Conservation (phyloP, 2,888 invertebrate genomes). For the Carcina quercana region DNA sequence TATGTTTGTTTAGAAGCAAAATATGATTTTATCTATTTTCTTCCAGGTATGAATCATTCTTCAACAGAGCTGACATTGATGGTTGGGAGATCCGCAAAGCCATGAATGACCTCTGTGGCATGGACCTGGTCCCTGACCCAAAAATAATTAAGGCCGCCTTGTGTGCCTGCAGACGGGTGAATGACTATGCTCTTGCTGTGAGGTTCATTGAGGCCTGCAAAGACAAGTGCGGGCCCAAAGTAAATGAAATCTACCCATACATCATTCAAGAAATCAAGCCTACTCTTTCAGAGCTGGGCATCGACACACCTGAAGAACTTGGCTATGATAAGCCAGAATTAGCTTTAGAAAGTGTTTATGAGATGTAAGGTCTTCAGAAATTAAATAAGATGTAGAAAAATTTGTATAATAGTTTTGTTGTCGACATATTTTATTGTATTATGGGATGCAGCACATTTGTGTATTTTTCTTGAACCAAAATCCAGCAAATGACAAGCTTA, state of each 20-base stretch:
- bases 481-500: slow-evolving; percentile 38
- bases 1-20: no score
- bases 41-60: slow-evolving; percentile 85
- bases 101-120: slow-evolving; percentile 90
- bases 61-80: slow-evolving; percentile 91
- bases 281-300: slow-evolving; percentile 93
- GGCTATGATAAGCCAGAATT: slow-evolving; percentile 98
- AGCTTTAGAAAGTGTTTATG: slow-evolving; percentile 83
- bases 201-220: slow-evolving; percentile 95
- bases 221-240: slow-evolving; percentile 87
- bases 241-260: slow-evolving; percentile 89
- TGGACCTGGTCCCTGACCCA: slow-evolving; percentile 96
- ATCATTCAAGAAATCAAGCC: slow-evolving; percentile 93
- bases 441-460: slow-evolving; percentile 34
- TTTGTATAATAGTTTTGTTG: slow-evolving; percentile 64
- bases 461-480: slow-evolving; percentile 38
- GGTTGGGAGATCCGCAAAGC: slow-evolving; percentile 96
- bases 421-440: slow-evolving; percentile 49
- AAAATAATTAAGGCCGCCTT: slow-evolving; percentile 90
- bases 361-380: slow-evolving; percentile 63
- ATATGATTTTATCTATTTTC: no score
- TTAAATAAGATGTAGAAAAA: slow-evolving; percentile 54
- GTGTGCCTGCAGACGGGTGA: slow-evolving; percentile 93
- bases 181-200: slow-evolving; percentile 94
- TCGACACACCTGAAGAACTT: slow-evolving; percentile 95